A percentile compares a stretch with the other conserved stretches of the same genome.
Evolutionary conservation across 53 echinoderm and acorn worm species (phyloP).

Genomic region (Paracentrotus lividus): DNA sequence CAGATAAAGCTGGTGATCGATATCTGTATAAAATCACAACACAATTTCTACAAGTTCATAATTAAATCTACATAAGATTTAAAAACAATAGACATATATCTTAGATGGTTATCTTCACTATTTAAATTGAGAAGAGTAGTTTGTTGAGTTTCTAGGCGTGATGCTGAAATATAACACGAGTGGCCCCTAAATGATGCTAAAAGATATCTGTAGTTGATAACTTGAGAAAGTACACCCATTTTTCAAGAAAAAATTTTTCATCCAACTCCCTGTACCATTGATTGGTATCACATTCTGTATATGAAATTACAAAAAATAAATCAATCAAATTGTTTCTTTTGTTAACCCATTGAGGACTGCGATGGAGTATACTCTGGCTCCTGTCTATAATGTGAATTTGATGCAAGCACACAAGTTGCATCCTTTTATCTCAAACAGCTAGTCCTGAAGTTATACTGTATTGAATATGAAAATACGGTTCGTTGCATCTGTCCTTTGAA

Average conservation of each 20-base stretch:
- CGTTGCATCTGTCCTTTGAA: not conserved
- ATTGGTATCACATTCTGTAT: not conserved
- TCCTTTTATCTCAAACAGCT: not conserved
- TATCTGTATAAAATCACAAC: not conserved
- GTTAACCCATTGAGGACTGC: too few species aligned
- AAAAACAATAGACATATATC: not conserved
- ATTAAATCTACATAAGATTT: not conserved
- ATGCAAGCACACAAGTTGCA: too few species aligned
- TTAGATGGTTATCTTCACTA: not conserved
- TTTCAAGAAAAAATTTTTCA: not conserved
- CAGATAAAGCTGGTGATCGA: too few species aligned
- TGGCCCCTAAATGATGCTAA: not conserved
- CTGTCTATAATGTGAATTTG: too few species aligned
- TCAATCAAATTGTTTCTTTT: too few species aligned
- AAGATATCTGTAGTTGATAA: not conserved
- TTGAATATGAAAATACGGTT: not conserved
- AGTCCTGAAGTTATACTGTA: not conserved
- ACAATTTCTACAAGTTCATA: not conserved
- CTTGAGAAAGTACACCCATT: not conserved
- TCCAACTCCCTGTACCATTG: not conserved
- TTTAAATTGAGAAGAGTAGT: not conserved
- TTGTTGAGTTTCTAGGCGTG: conserved; percentile 2
- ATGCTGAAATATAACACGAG: not conserved
- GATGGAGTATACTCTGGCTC: too few species aligned
- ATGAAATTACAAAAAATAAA: not conserved